phyloP scores from a whole-genome alignment of 2,888 invertebrate genomes.

The Napeogenes sylphis region DNA sequence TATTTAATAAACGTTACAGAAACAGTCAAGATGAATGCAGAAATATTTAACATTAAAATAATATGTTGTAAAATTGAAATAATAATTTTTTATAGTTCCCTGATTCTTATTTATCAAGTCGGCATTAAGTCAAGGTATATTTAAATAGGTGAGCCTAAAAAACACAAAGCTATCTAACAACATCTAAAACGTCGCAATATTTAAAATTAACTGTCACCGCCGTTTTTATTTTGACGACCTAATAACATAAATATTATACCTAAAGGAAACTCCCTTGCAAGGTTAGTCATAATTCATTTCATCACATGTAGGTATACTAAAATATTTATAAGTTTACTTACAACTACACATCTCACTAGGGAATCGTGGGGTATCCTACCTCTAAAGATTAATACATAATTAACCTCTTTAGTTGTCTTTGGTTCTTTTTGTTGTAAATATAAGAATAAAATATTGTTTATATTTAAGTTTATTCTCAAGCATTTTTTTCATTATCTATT shows the following conservation, averaged over 20 bases:
- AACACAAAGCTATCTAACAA: neutral
- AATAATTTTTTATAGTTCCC: no score
- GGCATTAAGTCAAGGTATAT: no score
- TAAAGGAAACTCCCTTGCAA: constrained; percentile 24
- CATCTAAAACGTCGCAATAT: neutral
- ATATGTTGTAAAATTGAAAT: no score
- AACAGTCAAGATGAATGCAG: no score
- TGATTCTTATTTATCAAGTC: no score
- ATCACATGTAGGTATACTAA: constrained; percentile 47
- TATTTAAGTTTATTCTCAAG: no score
- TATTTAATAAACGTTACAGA: no score
- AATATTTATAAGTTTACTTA: constrained; percentile 44
- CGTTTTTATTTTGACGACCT: constrained; percentile 1
- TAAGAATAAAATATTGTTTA: constrained; percentile 1
- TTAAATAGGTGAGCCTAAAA: no score
- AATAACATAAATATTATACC: constrained; percentile 15
- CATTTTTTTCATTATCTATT: no score
- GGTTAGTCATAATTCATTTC: constrained; percentile 27
- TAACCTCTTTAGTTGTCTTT: constrained; percentile 14
- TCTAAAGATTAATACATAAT: constrained; percentile 13
- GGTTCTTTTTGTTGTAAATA: constrained; percentile 17
- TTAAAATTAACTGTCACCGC: neutral
- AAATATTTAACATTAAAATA: no score
- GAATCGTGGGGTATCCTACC: constrained; percentile 36
- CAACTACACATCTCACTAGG: constrained; percentile 61